phyloP scores from a whole-genome alignment of 2,797 vertebrate species.

The Esox lucius region DNA sequence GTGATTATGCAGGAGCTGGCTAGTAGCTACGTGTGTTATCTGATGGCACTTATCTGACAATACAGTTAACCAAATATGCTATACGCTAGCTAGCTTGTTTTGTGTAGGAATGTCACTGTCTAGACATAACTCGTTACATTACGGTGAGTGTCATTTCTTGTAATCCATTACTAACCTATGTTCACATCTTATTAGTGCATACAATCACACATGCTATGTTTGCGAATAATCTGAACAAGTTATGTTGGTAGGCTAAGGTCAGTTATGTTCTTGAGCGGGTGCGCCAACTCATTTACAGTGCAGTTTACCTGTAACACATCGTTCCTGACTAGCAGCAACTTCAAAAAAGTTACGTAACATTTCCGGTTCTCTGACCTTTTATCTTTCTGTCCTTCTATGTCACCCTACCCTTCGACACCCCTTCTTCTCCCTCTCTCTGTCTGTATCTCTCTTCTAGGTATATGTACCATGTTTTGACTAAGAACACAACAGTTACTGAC shows the following conservation, averaged over 20 bases:
- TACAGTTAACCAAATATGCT: not conserved
- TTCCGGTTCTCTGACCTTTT: not conserved
- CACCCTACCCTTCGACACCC: not conserved
- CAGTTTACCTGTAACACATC: not conserved
- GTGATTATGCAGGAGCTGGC: not conserved
- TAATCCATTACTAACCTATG: too few relatives aligned
- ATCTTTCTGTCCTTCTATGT: not conserved
- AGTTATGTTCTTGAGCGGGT: not conserved
- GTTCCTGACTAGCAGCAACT: not conserved
- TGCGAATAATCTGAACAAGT: too few relatives aligned
- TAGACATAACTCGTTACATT: not conserved
- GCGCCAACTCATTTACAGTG: not conserved
- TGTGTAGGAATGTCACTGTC: not conserved
- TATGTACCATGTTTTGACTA: slow-evolving; percentile 94
- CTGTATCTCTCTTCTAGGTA: slow-evolving; percentile 75
- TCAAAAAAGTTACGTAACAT: not conserved
- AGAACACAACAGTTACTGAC: slow-evolving; percentile 97
- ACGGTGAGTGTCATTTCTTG: not conserved
- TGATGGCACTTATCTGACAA: not conserved
- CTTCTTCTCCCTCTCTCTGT: not conserved
- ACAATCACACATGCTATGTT: too few relatives aligned
- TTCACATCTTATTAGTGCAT: not conserved
- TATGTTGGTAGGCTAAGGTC: not conserved
- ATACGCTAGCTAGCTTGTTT: not conserved
- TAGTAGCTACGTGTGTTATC: not conserved